These are phyloP conservation scores for Empidonax alnorum DNA, from an alignment of 2,113 vertebrate genomes.

Conservation along the genomic window DNA sequence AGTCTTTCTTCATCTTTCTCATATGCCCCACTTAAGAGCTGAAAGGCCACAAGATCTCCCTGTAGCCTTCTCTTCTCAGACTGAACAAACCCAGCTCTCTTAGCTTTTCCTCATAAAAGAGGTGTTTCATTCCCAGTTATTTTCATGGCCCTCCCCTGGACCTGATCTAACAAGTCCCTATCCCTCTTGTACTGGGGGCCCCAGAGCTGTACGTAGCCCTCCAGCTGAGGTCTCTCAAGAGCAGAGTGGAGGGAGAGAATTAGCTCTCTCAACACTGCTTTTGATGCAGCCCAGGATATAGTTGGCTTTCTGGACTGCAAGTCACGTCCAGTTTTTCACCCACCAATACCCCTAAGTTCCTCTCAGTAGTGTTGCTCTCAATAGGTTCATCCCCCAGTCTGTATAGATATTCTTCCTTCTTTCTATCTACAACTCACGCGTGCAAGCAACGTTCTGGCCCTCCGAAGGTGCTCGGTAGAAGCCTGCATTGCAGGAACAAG, in stretches of 20 bases:
- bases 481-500: conserved; percentile 71
- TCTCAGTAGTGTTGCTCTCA: neutral
- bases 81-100: neutral
- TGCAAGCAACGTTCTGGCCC: conserved; percentile 69
- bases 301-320: neutral
- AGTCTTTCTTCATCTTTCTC: neutral
- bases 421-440: conserved; percentile 68
- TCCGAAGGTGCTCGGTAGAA: conserved; percentile 71
- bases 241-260: neutral
- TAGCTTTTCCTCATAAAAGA: neutral
- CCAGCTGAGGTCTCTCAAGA: neutral
- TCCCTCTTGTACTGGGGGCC: neutral
- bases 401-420: neutral
- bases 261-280: rapidly evolving
- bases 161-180: neutral
- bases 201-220: neutral
- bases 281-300: neutral
- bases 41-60: neutral
- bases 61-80: neutral
- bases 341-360: neutral
- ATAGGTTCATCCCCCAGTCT: neutral
- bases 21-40: neutral
- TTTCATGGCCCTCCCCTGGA: neutral
- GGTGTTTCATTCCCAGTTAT: neutral
- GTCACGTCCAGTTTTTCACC: neutral